Evolutionary conservation across 1,140 invertebrate genomes (phyloP).

Genomic region (Chrysopa pallens): DNA sequence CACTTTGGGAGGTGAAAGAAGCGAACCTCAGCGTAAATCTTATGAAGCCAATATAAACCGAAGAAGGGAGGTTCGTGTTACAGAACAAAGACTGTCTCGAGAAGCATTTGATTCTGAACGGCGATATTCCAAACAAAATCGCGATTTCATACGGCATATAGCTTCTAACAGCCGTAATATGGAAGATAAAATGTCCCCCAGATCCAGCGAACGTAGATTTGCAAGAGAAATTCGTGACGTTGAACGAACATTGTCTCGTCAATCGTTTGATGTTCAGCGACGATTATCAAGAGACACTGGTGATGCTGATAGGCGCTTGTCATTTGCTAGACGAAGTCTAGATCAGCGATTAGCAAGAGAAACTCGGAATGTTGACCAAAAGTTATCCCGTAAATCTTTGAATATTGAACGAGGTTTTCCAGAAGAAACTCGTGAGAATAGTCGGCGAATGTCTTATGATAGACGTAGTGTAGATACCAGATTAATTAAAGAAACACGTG

Average conservation of each 20-base stretch:
- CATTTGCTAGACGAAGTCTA: not conserved
- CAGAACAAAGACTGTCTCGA: not conserved
- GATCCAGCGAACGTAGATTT: too few relatives aligned
- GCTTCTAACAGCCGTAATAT: not conserved
- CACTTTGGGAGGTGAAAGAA: too few relatives aligned
- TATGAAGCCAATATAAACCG: not conserved
- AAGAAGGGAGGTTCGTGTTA: not conserved
- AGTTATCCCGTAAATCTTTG: not conserved
- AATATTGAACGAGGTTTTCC: not conserved
- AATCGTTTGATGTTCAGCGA: too few relatives aligned
- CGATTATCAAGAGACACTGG: not conserved
- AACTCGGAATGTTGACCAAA: not conserved
- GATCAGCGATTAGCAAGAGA: not conserved
- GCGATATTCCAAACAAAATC: not conserved
- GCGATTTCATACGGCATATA: not conserved
- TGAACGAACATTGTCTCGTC: too few relatives aligned
- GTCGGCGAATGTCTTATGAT: not conserved
- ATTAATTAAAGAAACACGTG: not conserved
- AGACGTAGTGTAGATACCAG: not conserved
- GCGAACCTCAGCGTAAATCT: too few relatives aligned
- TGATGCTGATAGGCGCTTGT: not conserved
- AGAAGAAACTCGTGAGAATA: not conserved
- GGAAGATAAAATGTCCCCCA: too few relatives aligned
- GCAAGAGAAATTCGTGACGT: too few relatives aligned
- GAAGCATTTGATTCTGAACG: not conserved